These are phyloP conservation scores for Tenthredo mesomela DNA, from an alignment of 2,888 invertebrate species.

Conservation along the genomic window DNA sequence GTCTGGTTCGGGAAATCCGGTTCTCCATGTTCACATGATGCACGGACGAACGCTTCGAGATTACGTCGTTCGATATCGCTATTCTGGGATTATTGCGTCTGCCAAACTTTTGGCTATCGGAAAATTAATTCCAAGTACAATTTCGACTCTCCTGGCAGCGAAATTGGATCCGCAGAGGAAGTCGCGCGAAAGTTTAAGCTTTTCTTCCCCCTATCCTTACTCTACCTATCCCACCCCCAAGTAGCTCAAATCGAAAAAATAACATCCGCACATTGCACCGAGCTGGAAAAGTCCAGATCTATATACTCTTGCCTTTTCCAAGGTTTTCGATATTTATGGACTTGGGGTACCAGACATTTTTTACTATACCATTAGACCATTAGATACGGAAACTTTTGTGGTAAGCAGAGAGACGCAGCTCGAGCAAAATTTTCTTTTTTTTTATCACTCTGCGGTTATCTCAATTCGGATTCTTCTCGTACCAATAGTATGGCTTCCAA, in stretches of 20 bases:
- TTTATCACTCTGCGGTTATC: not conserved
- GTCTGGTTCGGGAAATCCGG: not conserved
- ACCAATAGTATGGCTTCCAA: not conserved
- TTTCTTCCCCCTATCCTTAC: not conserved
- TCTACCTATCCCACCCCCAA: not conserved
- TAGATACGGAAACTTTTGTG: slow-evolving; percentile 10
- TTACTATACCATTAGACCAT: slow-evolving; percentile 35
- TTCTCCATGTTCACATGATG: slow-evolving; percentile 15
- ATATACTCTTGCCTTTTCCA: slow-evolving; percentile 11
- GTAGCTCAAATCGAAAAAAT: slow-evolving; percentile 25
- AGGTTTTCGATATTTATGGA: slow-evolving; percentile 24
- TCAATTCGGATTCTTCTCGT: not conserved
- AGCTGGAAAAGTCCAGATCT: slow-evolving; percentile 7
- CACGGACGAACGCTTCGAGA: slow-evolving; percentile 17
- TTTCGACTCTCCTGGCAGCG: slow-evolving; percentile 22
- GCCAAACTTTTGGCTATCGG: slow-evolving; percentile 42
- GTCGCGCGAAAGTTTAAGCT: slow-evolving; percentile 31
- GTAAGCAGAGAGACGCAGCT: not conserved
- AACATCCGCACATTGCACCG: slow-evolving; percentile 31
- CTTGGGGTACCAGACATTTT: not conserved
- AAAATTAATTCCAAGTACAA: slow-evolving; percentile 44
- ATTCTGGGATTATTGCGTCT: slow-evolving; percentile 31
- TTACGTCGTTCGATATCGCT: slow-evolving; percentile 26
- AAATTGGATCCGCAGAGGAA: slow-evolving; percentile 36
- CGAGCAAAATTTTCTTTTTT: not conserved